Conservation (phyloP, 2,113 vertebrate species). For the Talpa occidentalis region DNA sequence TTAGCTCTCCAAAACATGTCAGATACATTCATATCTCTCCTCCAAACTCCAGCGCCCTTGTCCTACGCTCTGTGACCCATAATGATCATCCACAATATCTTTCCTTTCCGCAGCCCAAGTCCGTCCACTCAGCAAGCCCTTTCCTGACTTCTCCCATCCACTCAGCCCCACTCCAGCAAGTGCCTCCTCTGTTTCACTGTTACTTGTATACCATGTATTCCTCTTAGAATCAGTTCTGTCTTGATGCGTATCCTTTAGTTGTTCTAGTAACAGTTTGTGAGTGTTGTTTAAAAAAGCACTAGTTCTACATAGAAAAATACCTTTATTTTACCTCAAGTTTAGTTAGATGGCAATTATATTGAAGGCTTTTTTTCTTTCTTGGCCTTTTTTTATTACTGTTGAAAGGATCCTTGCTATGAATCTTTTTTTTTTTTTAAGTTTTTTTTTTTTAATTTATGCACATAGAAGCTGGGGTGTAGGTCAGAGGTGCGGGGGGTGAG, state of each 20-base stretch:
- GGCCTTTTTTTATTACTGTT: background rate
- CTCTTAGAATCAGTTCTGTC: background rate
- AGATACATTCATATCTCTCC: background rate
- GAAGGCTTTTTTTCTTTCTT: background rate
- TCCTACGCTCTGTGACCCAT: background rate
- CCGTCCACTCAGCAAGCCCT: background rate
- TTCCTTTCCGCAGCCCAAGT: background rate
- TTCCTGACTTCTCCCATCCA: background rate
- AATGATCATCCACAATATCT: accelerated
- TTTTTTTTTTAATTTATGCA: no score
- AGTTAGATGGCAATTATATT: background rate
- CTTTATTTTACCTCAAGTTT: background rate
- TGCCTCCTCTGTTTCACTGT: background rate
- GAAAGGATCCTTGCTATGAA: background rate
- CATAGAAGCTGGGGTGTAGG: no score
- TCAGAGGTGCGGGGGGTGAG: no score
- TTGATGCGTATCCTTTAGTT: no score
- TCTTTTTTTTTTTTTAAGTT: no score
- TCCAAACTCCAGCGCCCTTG: background rate
- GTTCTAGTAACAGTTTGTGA: background rate
- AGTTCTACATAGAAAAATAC: constrained; percentile 32
- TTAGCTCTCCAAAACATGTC: background rate
- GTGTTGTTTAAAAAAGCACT: background rate
- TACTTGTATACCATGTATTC: background rate
- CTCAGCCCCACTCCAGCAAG: no score